Evolutionary conservation across 2,888 invertebrate species (phyloP), one percentile per base, ranked within the genome.

Genomic region (Sminthurinus aureus): DNA sequence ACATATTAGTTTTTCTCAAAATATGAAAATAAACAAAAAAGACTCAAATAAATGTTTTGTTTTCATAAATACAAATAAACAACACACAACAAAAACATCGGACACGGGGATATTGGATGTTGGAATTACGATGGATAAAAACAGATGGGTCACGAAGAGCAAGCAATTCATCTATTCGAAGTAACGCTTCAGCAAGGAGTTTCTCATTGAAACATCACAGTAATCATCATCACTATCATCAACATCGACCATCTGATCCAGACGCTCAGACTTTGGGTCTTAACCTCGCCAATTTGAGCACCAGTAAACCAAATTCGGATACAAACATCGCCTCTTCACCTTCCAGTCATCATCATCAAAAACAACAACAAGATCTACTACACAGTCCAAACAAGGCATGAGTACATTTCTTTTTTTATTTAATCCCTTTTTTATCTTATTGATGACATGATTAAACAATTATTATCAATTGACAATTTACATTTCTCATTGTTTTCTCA

Each of bases 131-230:
- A 18, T 20, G 20, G 51, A 12, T 50, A 50, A 22, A 76, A 15
- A 20, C 1, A 81, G 77, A 77, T 83, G 86, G 86, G 24, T 87
- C 87, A 12, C 69, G 88, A 69, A 82, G 88, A 76, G 87, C 88
- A 8, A 87, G 87, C 84, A 88, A 86, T 83, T 86, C 87, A 22
- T 87, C 87, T 8, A 88, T 88, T 26, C 81, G 87, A 78, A 87
- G 87, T 81, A 86, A 85, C 2, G 78, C 84, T 22, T 87, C 87
- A 4, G 86, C 85, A 73, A 84, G 88, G 77, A 88, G 88, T 71
- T 86, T 86, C 84, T 86, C 86, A 81, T 83, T 88, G 64, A 86
- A 84, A 82, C 86, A 85, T 73, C 87, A 86, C 26, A 85, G 84
- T 78, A 84, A 84, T 77, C 84, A 87, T 79, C 87, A 87, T 69